Evolutionary conservation across 2,797 vertebrate species (phyloP).

Genomic region (Knipowitschia caucasica): DNA sequence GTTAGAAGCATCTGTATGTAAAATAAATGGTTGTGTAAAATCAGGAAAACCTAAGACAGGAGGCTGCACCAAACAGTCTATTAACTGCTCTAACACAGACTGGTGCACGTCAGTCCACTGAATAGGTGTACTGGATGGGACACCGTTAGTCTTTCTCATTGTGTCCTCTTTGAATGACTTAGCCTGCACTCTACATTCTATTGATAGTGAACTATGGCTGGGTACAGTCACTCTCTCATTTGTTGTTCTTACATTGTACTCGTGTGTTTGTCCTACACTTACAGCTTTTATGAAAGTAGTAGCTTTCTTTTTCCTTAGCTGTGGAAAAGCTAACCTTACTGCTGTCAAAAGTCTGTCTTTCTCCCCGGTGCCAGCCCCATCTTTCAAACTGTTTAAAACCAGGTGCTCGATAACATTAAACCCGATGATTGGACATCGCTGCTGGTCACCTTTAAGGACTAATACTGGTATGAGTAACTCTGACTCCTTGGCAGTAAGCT

Average conservation of each 20-base stretch:
- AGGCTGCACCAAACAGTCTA: background rate
- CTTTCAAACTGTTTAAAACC: too few relatives aligned
- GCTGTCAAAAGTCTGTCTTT: background rate
- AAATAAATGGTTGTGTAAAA: background rate
- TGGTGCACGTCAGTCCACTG: background rate
- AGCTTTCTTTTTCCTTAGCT: background rate
- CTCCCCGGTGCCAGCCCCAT: background rate
- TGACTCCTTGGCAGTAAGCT: background rate
- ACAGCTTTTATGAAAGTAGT: background rate
- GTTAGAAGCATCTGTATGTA: background rate
- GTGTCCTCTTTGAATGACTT: background rate
- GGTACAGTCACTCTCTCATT: conserved; percentile 4
- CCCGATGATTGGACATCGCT: background rate
- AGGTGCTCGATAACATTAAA: conserved; percentile 2
- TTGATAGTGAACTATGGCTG: background rate
- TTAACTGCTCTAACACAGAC: background rate
- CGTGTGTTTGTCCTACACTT: background rate
- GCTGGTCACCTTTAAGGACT: background rate
- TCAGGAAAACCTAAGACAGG: background rate
- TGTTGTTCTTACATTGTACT: background rate
- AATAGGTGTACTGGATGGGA: conserved; percentile 1
- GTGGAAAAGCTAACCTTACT: background rate
- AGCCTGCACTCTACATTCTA: too few relatives aligned
- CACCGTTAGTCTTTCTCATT: background rate
- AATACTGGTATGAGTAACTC: background rate